phyloP scores from a whole-genome alignment of 1,140 invertebrate genomes.

The Caenorhabditis tropicalis region DNA sequence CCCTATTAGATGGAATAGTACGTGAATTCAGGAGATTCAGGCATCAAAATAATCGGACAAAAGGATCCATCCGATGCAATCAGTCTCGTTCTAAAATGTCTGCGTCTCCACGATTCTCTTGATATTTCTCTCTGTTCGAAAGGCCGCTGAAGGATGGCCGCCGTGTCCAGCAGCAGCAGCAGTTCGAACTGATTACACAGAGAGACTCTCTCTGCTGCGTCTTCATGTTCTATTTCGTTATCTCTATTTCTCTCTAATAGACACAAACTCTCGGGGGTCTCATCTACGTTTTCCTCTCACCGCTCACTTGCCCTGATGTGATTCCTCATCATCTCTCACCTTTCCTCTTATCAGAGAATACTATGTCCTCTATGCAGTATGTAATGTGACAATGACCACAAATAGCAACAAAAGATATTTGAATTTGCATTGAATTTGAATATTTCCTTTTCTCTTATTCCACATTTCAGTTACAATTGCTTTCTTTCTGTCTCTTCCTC shows the following conservation, averaged over 20 bases:
- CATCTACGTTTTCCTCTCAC: background rate
- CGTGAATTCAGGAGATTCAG: background rate
- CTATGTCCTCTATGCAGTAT: background rate
- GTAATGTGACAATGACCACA: background rate
- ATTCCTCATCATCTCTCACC: background rate
- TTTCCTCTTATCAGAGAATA: background rate
- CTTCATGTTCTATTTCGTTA: background rate
- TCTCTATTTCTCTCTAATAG: background rate
- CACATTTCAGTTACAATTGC: slow-evolving; percentile 30
- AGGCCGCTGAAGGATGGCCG: background rate
- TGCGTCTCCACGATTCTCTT: background rate
- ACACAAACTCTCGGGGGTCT: background rate
- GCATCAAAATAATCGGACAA: slow-evolving; percentile 19
- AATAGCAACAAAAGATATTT: background rate
- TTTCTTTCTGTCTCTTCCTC: background rate
- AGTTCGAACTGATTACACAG: slow-evolving; percentile 43
- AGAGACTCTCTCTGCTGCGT: background rate
- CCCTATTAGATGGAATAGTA: background rate
- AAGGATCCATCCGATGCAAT: slow-evolving; percentile 32
- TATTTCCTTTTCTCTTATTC: background rate
- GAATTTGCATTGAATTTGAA: slow-evolving; percentile 26
- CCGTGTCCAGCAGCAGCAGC: slow-evolving; percentile 22
- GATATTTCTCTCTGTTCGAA: background rate
- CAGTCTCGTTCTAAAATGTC: background rate
- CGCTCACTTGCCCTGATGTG: slow-evolving; percentile 27